Percentiles rank a stretch among this genome's conserved stretches.
These are phyloP conservation scores for Mesembrinibis cayennensis DNA, from an alignment of 2,113 vertebrate species.

Conservation along the genomic window DNA sequence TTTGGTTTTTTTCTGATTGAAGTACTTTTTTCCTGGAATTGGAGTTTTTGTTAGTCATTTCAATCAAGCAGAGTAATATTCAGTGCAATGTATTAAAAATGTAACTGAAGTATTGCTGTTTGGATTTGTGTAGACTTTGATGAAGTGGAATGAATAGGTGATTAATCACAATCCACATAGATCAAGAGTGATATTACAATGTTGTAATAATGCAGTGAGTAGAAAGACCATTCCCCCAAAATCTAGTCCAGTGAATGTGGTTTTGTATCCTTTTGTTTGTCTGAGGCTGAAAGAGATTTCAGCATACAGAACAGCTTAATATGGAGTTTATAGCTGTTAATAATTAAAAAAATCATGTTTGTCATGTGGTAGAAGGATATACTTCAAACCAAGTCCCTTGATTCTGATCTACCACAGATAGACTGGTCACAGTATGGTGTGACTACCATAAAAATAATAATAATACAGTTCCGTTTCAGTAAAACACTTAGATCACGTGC, in stretches of 20 bases:
- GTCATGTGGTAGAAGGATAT: not conserved
- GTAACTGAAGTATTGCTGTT: not conserved
- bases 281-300: not conserved
- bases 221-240: not conserved
- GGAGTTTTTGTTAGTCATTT: not conserved
- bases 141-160: not conserved
- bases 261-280: not conserved
- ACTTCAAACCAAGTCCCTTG: not conserved
- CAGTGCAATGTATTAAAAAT: not conserved
- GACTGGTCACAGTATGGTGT: not conserved
- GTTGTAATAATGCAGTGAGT: not conserved
- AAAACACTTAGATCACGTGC: not conserved
- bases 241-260: not conserved
- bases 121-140: not conserved
- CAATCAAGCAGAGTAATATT: not conserved
- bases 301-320: not conserved
- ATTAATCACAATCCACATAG: not conserved
- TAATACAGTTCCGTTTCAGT: not conserved
- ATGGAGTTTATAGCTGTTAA: not conserved
- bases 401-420: not conserved
- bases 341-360: not conserved
- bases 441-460: not conserved
- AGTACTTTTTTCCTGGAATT: not conserved
- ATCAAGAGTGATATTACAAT: not conserved
- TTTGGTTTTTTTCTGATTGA: not conserved